Conservation (phyloP, 2,888 invertebrate genomes). For the Rhogogaster chlorosoma region DNA sequence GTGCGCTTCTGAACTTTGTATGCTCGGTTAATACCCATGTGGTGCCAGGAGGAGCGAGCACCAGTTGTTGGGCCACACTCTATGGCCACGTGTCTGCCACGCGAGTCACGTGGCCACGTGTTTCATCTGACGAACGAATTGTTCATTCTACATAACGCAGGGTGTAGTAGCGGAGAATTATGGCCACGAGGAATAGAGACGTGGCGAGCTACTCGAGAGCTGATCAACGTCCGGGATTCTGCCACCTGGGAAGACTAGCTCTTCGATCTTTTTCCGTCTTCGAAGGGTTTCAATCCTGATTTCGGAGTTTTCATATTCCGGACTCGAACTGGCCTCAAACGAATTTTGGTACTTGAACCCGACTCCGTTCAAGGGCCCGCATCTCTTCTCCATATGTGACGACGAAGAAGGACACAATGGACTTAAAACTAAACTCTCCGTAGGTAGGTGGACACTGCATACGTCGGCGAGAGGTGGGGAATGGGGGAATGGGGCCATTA, state of each 20-base stretch:
- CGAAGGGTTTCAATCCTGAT: too few species aligned
- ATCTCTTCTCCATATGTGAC: neutral
- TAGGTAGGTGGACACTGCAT: neutral
- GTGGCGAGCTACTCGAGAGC: neutral
- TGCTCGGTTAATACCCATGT: constrained; percentile 59
- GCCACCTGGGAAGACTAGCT: too few species aligned
- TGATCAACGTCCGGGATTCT: too few species aligned
- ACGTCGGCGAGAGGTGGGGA: neutral
- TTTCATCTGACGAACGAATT: constrained; percentile 73
- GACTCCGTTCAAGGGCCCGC: neutral
- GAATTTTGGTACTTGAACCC: too few species aligned
- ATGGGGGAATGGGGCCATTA: neutral
- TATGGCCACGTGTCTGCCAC: constrained; percentile 52
- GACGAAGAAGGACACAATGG: neutral
- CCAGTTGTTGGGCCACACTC: constrained; percentile 75
- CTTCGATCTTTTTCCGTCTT: too few species aligned
- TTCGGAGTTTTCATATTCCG: too few species aligned
- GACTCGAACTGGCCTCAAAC: too few species aligned
- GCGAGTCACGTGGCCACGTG: constrained; percentile 75
- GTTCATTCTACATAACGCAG: constrained; percentile 69
- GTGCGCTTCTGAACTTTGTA: neutral
- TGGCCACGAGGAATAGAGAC: neutral
- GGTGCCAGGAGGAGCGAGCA: constrained; percentile 71
- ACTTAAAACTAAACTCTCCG: neutral
- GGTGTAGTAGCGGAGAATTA: neutral